Percentiles rank a stretch among this genome's conserved stretches.
These are phyloP conservation scores for Lasioglossum marginatum DNA, from an alignment of 2,888 invertebrate species.

Conservation along the genomic window DNA sequence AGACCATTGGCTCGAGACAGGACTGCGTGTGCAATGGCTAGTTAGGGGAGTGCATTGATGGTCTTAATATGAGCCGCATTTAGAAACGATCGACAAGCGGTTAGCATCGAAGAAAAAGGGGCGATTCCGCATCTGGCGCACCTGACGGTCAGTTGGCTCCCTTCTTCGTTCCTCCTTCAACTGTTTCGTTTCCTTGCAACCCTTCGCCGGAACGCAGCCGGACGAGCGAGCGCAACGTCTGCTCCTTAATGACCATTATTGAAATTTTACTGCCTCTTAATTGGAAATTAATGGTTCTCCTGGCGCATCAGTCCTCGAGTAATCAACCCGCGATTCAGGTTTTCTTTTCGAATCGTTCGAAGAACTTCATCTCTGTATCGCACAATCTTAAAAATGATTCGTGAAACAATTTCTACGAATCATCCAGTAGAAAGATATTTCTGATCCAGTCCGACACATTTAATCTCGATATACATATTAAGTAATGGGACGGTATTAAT, in stretches of 20 bases:
- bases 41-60: not conserved
- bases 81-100: conserved; percentile 80
- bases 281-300: conserved; percentile 83
- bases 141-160: conserved; percentile 80
- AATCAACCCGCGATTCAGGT: conserved; percentile 56
- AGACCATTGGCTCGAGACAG: not conserved
- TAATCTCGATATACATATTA: not conserved
- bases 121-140: conserved; percentile 82
- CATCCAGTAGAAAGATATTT: not conserved
- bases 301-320: conserved; percentile 76
- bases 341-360: too few relatives aligned
- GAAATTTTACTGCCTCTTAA: conserved; percentile 84
- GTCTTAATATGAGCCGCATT: conserved; percentile 53
- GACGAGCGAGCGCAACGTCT: conserved; percentile 80
- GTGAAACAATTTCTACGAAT: not conserved
- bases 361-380: not conserved
- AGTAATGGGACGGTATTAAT: not conserved
- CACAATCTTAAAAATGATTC: not conserved
- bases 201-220: conserved; percentile 67
- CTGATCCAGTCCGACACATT: not conserved
- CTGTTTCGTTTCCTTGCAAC: conserved; percentile 58
- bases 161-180: conserved; percentile 63
- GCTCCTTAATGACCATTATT: conserved; percentile 84
- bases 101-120: conserved; percentile 80
- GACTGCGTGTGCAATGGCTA: not conserved